Percentiles rank a stretch among this genome's conserved stretches.
Conservation (phyloP, 2,888 invertebrate genomes). For the Galerucella nymphaeae region DNA sequence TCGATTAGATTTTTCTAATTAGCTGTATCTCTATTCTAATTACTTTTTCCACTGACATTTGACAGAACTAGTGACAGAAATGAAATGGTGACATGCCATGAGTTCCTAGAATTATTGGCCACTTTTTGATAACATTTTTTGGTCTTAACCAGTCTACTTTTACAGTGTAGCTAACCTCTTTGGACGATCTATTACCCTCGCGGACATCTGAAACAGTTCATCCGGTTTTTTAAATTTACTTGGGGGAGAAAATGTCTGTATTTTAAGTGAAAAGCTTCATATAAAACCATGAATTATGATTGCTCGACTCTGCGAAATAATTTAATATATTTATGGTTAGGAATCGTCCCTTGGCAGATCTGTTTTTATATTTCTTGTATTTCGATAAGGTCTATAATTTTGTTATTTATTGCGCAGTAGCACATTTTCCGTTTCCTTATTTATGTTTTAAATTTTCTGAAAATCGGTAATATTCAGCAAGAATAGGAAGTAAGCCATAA, state of each 20-base stretch:
- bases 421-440: constrained; percentile 33
- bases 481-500: constrained; percentile 19
- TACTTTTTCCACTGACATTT: too few relatives aligned
- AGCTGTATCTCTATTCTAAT: too few relatives aligned
- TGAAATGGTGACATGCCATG: too few relatives aligned
- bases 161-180: background rate
- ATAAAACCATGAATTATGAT: constrained; percentile 51
- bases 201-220: constrained; percentile 35
- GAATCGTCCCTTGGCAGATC: constrained; percentile 30
- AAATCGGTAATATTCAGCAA: constrained; percentile 31
- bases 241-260: constrained; percentile 43
- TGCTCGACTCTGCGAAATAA: constrained; percentile 48
- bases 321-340: constrained; percentile 46
- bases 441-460: constrained; percentile 41
- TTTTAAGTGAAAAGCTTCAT: constrained; percentile 46
- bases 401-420: constrained; percentile 42
- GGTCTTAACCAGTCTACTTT: too few relatives aligned
- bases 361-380: background rate
- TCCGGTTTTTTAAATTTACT: constrained; percentile 48
- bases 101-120: too few relatives aligned
- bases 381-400: constrained; percentile 45
- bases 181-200: constrained; percentile 27
- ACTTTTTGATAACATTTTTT: too few relatives aligned
- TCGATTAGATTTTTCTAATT: too few relatives aligned
- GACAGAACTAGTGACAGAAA: too few relatives aligned